phyloP scores from a whole-genome alignment of 2,888 invertebrate genomes.

The Agrotis exclamationis region DNA sequence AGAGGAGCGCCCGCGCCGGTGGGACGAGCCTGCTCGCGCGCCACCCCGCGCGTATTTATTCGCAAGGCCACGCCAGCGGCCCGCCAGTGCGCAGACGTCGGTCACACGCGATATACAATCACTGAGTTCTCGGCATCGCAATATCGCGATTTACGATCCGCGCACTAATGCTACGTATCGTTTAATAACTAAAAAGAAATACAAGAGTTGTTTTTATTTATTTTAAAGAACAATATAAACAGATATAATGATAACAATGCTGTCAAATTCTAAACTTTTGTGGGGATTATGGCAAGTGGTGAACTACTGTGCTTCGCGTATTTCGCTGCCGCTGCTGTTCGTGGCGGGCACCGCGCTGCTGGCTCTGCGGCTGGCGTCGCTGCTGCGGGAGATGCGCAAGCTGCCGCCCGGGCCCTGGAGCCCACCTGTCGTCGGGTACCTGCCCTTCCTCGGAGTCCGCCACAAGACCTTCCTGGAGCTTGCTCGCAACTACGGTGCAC shows the following conservation, averaged over 20 bases:
- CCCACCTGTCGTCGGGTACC: slow-evolving; percentile 95
- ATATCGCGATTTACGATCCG: slow-evolving; percentile 81
- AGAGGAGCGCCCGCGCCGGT: slow-evolving; percentile 83
- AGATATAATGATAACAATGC: slow-evolving; percentile 81
- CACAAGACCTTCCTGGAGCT: slow-evolving; percentile 95
- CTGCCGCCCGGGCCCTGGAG: slow-evolving; percentile 98
- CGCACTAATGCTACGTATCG: slow-evolving; percentile 82
- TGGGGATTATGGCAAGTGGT: slow-evolving; percentile 89
- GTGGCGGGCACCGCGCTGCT: slow-evolving; percentile 87
- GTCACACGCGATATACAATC: slow-evolving; percentile 86
- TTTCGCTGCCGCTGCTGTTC: slow-evolving; percentile 85
- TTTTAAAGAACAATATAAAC: slow-evolving; percentile 67
- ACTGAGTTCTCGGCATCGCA: slow-evolving; percentile 78
- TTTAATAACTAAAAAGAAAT: slow-evolving; percentile 69
- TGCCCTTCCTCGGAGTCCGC: slow-evolving; percentile 95
- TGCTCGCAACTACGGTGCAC: slow-evolving; percentile 94
- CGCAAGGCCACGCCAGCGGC: slow-evolving; percentile 89
- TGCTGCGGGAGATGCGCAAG: slow-evolving; percentile 84
- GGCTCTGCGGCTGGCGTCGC: slow-evolving; percentile 85
- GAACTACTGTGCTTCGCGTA: slow-evolving; percentile 84
- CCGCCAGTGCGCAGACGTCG: slow-evolving; percentile 89
- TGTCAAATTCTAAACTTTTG: slow-evolving; percentile 88
- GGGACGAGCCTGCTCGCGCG: slow-evolving; percentile 84
- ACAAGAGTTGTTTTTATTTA: slow-evolving; percentile 61
- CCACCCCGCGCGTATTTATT: slow-evolving; percentile 87